Base-by-base conservation (phyloP, 30 jellyfish, hydroid and myxozoan species). In the Catostylus mosaicus region DNA sequence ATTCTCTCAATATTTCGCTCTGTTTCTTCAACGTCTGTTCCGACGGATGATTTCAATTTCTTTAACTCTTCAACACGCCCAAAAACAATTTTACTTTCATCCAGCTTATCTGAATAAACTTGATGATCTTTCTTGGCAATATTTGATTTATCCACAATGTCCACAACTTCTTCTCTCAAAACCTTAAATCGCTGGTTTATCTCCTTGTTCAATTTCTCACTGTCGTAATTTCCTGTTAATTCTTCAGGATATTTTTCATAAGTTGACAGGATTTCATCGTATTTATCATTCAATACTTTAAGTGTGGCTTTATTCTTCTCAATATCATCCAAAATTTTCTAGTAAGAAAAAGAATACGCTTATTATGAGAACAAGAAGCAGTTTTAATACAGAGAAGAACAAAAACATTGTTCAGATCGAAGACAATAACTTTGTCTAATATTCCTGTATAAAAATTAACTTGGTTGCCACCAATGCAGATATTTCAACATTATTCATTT, bases 241-340 rank as follows among this genome's bases (percentile, higher is more conserved):
- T 66, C 90, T 9, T 70, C 96, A 0, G 96, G 96, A 80, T 59
- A 86, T 46, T 93, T 82, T 20, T 83, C 74, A 38, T 76, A 30
- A 0, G 63, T 47, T 20, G 78, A 22, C n/a, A 38, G 14, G 8
- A 93, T 75, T 20, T 65, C 88, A 19, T 68, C 84, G 48, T 67
- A 77, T 30, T 57, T 65, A 29, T 91, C 92, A 45, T 60, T 78
- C 84, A 91, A n/a, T 20, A 57, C 37, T 10, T 73, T 63, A 32
- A 62, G 88, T 30, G 64, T 82, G 30, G 24, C 76, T 46, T 45
- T 68, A 54, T 85, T 96, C 1, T 75, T 62, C 65, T 84, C 91
- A 30, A 86, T 45, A 1, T 84, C 98, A 43, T 80, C 84, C 38
- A 18, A 29, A 31, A 85, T 45, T 46, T 82, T 67, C 84, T 89